Evolutionary conservation across 1,140 invertebrate genomes (phyloP), one percentile per base, ranked within the genome.

Genomic region (Laodelphax striatellus): DNA sequence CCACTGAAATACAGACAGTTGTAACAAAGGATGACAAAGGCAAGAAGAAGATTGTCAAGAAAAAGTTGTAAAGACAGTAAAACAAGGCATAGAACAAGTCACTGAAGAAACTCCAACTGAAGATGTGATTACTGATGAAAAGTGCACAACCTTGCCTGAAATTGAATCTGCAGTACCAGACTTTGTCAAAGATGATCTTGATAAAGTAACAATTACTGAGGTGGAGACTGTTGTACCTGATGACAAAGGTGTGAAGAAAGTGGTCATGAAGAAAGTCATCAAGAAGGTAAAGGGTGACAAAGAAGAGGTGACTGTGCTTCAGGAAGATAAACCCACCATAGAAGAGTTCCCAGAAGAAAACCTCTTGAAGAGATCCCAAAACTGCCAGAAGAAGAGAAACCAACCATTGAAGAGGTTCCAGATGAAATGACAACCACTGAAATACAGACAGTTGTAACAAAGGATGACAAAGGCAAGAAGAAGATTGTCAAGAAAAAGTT

Each of bases 241-340:
- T 60, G 56, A 58, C 61, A 57, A 57, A 58, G 62, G 55, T 55
- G 38, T n/a, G 13, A 61, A 42, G 64, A 28, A 28, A 28, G 67
- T 9, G 65, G 63, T 65, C 14, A 71, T 72, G 46, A 70, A 41
- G 65, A 69, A 65, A 60, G 63, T 52, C 65, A 69, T 66, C 58
- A 68, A 56, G 53, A 64, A 59, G 38, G 42, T 66, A 67, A 69
- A 67, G 60, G 52, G 65, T 11, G 53, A 62, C 10, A 62, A 66
- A 55, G 67, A 57, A 21, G 21, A 59, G 70, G 65, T 24, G 41
- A 61, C 70, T 16, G 62, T 63, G 5, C 62, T 28, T 4, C 24
- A 28, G 6, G 24, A 28, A 28, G 24, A 28, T 2, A 28, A 28
- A 28, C 24, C 24, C 2, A 28, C 24, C 2, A 6, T 28, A 4